phyloP scores from a whole-genome alignment of 2,888 invertebrate genomes.

The Drosophila aldrichi region DNA sequence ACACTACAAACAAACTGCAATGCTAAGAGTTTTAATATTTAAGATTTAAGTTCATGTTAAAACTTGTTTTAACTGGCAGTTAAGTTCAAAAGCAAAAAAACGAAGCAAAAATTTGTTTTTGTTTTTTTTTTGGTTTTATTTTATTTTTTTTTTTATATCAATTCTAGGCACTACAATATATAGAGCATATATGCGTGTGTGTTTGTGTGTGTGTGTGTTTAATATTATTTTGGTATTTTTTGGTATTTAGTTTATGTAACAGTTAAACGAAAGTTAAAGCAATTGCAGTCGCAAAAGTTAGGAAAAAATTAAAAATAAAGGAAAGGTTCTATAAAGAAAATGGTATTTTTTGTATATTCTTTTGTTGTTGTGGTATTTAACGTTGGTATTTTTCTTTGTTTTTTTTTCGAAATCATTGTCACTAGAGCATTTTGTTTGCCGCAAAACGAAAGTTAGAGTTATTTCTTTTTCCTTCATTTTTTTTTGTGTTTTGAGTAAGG shows the following conservation, averaged over 20 bases:
- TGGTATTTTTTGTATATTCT: conserved; percentile 20
- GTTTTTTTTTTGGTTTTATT: not conserved
- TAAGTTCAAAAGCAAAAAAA: conserved; percentile 47
- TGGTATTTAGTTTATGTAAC: conserved; percentile 26
- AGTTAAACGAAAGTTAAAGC: conserved; percentile 23
- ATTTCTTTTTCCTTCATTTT: conserved; percentile 17
- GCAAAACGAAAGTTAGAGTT: conserved; percentile 51
- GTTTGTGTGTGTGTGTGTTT: conserved; percentile 26
- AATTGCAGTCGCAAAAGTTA: conserved; percentile 32
- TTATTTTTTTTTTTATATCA: conserved; percentile 4
- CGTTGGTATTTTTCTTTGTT: conserved; percentile 35
- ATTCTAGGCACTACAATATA: conserved; percentile 33
- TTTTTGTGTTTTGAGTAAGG: conserved; percentile 13
- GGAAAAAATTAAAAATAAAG: conserved; percentile 9
- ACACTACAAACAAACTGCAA: conserved; percentile 47
- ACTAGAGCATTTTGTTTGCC: conserved; percentile 79
- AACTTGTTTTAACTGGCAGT: conserved; percentile 40
- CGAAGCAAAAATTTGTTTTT: conserved; percentile 43
- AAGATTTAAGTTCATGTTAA: conserved; percentile 24
- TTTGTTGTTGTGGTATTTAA: conserved; percentile 39
- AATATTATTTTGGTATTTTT: conserved; percentile 11
- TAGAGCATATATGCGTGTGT: conserved; percentile 16
- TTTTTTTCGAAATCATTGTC: conserved; percentile 74
- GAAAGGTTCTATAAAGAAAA: conserved; percentile 6
- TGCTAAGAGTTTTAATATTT: conserved; percentile 34